phyloP scores from a whole-genome alignment of 2,888 invertebrate genomes.

The Polymixis flavicincta region DNA sequence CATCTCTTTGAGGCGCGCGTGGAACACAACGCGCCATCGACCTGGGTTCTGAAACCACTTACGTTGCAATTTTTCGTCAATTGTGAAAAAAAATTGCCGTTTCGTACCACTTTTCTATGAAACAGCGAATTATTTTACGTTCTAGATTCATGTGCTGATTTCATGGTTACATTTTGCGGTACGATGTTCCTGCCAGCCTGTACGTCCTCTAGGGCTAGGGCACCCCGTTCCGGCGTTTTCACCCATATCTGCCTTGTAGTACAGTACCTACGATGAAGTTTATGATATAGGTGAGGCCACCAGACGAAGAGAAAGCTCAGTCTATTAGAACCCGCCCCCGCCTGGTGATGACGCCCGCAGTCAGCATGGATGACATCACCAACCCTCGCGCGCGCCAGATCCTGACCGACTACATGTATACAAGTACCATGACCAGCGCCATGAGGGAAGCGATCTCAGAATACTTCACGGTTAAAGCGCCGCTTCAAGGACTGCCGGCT shows the following conservation, averaged over 20 bases:
- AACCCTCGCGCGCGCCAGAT: conserved; percentile 66
- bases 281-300: conserved; percentile 22
- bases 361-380: conserved; percentile 77
- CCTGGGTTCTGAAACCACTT: too few species aligned
- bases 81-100: too few species aligned
- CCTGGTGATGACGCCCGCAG: conserved; percentile 78
- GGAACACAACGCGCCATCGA: too few species aligned
- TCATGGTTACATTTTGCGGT: too few species aligned
- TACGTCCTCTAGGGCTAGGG: background rate
- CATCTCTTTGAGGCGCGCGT: too few species aligned
- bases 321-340: conserved; percentile 76
- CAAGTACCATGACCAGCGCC: conserved; percentile 61
- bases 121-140: too few species aligned
- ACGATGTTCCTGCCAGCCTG: background rate
- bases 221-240: too few species aligned
- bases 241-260: background rate
- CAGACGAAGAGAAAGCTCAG: conserved; percentile 67
- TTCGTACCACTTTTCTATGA: too few species aligned
- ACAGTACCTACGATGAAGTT: too few species aligned
- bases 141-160: too few species aligned
- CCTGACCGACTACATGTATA: conserved; percentile 75
- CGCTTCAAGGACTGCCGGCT: conserved; percentile 62
- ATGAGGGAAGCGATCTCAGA: conserved; percentile 50
- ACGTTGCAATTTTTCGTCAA: too few species aligned
- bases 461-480: conserved; percentile 63